Percentiles rank a stretch among this genome's conserved stretches.
Conservation (phyloP, 2,113 vertebrate genomes). For the Pandion haliaetus region DNA sequence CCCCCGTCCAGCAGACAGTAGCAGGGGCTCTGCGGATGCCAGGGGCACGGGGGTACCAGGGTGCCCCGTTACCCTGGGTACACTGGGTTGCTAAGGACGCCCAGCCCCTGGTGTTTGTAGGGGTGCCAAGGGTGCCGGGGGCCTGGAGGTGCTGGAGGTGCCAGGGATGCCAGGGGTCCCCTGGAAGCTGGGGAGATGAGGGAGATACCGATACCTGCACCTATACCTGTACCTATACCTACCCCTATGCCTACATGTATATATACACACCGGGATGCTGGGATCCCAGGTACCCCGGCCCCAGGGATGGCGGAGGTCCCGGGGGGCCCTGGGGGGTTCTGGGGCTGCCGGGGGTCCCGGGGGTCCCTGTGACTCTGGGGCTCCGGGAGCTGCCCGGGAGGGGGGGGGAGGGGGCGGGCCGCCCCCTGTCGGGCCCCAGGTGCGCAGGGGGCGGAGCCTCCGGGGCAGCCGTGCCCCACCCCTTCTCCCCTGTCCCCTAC, state of each 20-base stretch:
- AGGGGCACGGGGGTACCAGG: background rate
- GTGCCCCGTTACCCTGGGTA: background rate
- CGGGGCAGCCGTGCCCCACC: background rate
- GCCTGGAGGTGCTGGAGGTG: background rate
- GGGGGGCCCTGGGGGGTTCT: too few relatives aligned
- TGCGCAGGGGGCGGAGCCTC: background rate
- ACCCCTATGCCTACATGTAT: too few relatives aligned
- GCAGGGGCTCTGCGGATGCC: background rate
- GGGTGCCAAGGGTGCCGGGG: too few relatives aligned
- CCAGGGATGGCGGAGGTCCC: background rate
- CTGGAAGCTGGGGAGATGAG: background rate
- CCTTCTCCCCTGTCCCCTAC: background rate
- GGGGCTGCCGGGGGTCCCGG: background rate
- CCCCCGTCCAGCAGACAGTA: rapidly evolving
- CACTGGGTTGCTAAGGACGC: background rate
- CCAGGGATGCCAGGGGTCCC: background rate
- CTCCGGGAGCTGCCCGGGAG: background rate
- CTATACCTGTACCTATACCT: background rate
- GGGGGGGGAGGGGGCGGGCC: background rate
- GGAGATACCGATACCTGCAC: background rate
- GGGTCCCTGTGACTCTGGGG: background rate
- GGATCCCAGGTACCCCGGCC: too few relatives aligned
- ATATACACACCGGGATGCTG: background rate
- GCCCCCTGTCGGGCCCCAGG: background rate
- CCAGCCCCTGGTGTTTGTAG: background rate